Percentiles rank a stretch among this genome's conserved stretches.
Evolutionary conservation across 2,888 invertebrate species (phyloP).

Genomic region (Trachelus tabidus): DNA sequence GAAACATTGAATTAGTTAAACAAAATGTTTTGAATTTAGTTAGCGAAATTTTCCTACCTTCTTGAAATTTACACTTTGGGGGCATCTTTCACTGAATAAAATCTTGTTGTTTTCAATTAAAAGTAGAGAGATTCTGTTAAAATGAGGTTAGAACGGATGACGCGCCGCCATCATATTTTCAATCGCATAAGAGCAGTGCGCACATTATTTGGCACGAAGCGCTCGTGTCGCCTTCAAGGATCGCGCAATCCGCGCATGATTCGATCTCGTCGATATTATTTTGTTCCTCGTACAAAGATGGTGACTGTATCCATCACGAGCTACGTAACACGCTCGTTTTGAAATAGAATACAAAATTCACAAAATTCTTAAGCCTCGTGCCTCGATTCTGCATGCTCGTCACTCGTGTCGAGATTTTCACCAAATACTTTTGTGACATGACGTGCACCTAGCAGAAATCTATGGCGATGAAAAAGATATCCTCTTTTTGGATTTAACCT

Average conservation of each 20-base stretch:
- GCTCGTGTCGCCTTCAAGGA: not conserved
- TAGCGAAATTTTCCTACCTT: slow-evolving; percentile 35
- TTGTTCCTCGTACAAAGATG: not conserved
- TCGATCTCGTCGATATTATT: not conserved
- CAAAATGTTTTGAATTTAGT: not conserved
- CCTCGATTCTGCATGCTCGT: not conserved
- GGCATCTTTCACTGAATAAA: slow-evolving; percentile 29
- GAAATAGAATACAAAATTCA: not conserved
- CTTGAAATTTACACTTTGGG: slow-evolving; percentile 49
- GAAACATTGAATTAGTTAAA: slow-evolving; percentile 44
- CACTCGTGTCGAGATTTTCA: not conserved
- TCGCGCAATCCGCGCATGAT: not conserved
- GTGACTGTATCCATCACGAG: not conserved
- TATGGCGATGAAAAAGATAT: not conserved
- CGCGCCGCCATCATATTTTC: not conserved
- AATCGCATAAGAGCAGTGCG: not conserved
- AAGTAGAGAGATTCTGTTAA: not conserved
- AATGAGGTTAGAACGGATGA: not conserved
- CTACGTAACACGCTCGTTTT: not conserved
- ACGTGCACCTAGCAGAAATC: not conserved
- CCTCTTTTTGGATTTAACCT: not conserved
- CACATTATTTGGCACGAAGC: not conserved
- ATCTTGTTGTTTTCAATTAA: not conserved
- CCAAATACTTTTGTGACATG: not conserved
- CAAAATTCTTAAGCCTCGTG: not conserved